These are phyloP conservation scores for Bubalus kerabau DNA, from an alignment of 2,113 vertebrate genomes.

Conservation along the genomic window DNA sequence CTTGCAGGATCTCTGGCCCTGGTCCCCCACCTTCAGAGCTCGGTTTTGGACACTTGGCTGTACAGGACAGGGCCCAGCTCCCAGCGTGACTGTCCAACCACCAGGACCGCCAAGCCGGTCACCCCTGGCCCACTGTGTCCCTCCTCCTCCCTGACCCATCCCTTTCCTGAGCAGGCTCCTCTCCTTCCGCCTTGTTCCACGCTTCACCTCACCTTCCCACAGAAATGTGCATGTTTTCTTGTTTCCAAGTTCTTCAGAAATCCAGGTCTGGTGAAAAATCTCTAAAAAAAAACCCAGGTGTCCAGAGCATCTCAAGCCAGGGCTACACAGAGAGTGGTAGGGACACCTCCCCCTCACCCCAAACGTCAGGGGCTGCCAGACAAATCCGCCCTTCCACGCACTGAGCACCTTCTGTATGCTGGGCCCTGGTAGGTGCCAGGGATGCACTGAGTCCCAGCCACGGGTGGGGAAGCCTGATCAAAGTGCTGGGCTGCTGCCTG, in stretches of 20 bases:
- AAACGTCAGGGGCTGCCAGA: background rate
- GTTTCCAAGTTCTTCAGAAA: background rate
- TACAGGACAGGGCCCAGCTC: background rate
- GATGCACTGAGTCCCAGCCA: accelerated
- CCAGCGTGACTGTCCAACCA: accelerated
- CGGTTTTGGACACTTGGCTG: background rate
- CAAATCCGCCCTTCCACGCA: background rate
- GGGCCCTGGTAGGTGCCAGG: background rate
- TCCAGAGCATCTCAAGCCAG: background rate
- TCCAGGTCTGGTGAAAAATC: background rate
- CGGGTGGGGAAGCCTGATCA: background rate
- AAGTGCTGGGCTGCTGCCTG: background rate
- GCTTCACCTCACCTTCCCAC: accelerated
- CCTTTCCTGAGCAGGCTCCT: too few relatives aligned
- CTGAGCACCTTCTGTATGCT: accelerated
- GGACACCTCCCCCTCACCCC: too few relatives aligned
- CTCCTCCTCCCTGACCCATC: accelerated
- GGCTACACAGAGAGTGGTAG: accelerated
- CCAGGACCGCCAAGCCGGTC: accelerated
- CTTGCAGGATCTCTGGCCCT: background rate
- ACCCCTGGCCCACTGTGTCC: accelerated
- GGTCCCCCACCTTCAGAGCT: background rate
- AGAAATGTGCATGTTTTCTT: background rate
- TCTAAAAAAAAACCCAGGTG: background rate
- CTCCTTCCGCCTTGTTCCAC: accelerated